Evolutionary conservation across 2,797 vertebrate genomes (phyloP), one percentile per base, ranked within the genome.

Genomic region (Buphagus erythrorhynchus): DNA sequence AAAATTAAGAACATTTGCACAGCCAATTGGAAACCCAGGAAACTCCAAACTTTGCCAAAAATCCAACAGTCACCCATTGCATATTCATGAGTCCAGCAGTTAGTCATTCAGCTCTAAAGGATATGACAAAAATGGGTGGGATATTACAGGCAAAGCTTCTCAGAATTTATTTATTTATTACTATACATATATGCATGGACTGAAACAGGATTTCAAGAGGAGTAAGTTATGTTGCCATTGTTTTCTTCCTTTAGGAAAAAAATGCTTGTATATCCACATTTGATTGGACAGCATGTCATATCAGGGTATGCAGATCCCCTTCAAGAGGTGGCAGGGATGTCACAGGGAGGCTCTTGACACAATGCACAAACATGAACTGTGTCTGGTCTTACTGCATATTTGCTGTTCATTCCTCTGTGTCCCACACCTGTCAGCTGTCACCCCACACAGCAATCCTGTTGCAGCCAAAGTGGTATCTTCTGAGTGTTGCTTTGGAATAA

Each of bases 281-380:
- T 66, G 46, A 24, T 29, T 43, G 24, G 31, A 9, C 13, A 82
- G 22, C 19, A 33, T 33, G 35, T 20, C 19, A 4, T 26, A 25
- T 24, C 35, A 62, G 22, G 40, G 12, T 21, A 13, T 14, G 18
- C 17, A 48, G 12, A 21, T 35, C 9, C 20, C 29, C 51, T 78
- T 76, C 38, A 66, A 33, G 51, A 25, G 52, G 43, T 17, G n/a
- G 26, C 54, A 62, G 15, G 4, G 11, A 6, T 57, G 54, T 61
- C 36, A 40, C 57, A 63, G 31, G 4, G 12, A 71, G 22, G 12
- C 7, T n/a, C 1, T 3, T 17, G 28, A 26, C 35, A 49, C 24
- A 20, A n/a, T 12, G 9, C 6, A 49, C 6, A 25, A 29, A 29
- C 2, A n/a, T 0, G 6, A 31, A 19, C 36, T n/a, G 19, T 31